Evolutionary conservation across 2,113 vertebrate genomes (phyloP), one percentile per base, ranked within the genome.

Genomic region (Eurypyga helias): DNA sequence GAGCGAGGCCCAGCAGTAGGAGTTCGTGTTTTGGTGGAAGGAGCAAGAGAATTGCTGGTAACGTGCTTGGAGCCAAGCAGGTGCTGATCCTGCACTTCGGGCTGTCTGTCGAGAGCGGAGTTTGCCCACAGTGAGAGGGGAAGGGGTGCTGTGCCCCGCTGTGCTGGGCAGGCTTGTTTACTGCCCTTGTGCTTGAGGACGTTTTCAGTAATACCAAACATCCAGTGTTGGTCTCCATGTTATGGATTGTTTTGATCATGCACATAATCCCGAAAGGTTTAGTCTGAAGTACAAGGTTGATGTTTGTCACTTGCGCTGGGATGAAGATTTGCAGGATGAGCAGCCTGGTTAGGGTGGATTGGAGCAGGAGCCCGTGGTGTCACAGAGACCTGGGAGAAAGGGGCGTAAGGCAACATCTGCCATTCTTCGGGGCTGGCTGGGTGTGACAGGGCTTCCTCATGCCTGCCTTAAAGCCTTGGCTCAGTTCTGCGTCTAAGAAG

Each of bases 1-100:
- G 98, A 99, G 98, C 98, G 98, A 98, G 97, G 96, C 96, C 58
- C 93, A 97, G 96, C 96, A 96, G 97, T 55, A 60, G 90, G 71
- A 94, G 97, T 97, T 96, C 98, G 96, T 82, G 97, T 96, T 97
- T 90, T 14, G 96, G 92, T 95, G 70, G 96, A 85, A 96, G 96
- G 97, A 65, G 89, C 92, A 91, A 93, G 61, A 96, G 81, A 97
- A 97, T 95, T 98, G 89, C 96, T 97, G 55, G 29, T 60, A 33
- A 36, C 4, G 4, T 24, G 92, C 96, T 93, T 93, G 93, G 89
- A 89, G 86, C 76, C 94, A 83, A 97, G 95, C 97, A 97, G 97
- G 96, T 95, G 65, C 93, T 78, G 90, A 80, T 81, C 69, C 77
- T 92, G 83, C 34, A 72, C 69, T 73, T 55, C 83, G 78, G 78